Evolutionary conservation across 1,140 invertebrate species (phyloP).

Genomic region (Heliconius melpomene): DNA sequence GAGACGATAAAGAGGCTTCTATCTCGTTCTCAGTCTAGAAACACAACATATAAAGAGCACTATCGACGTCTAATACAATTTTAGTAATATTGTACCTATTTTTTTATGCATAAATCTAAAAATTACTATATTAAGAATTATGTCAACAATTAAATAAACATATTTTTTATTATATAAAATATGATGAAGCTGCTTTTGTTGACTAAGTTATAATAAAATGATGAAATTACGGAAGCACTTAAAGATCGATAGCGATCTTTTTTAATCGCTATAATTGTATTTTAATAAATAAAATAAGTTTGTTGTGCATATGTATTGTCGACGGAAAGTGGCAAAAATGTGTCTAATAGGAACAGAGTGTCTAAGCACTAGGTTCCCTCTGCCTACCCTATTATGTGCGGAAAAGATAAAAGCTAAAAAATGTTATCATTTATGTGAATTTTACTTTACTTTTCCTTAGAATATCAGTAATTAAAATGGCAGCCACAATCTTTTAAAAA

Average conservation of each 20-base stretch:
- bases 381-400: too few relatives aligned
- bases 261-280: not conserved
- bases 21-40: constrained; percentile 45
- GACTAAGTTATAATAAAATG: constrained; percentile 12
- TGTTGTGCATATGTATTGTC: too few relatives aligned
- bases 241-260: constrained; percentile 23
- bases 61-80: not conserved
- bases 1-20: constrained; percentile 70
- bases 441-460: too few relatives aligned
- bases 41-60: constrained; percentile 11
- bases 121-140: not conserved
- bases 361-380: too few relatives aligned
- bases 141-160: not conserved
- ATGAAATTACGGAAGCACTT: constrained; percentile 30
- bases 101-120: not conserved
- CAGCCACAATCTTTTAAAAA: too few relatives aligned
- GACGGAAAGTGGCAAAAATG: too few relatives aligned
- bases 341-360: too few relatives aligned
- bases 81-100: not conserved
- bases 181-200: constrained; percentile 1
- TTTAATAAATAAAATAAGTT: not conserved
- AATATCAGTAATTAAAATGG: too few relatives aligned
- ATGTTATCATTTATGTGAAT: too few relatives aligned
- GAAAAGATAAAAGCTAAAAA: too few relatives aligned
- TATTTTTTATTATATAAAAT: not conserved